Percentiles rank a stretch among this genome's conserved stretches.
Evolutionary conservation across 2,113 vertebrate species (phyloP).

Genomic region (Poecile atricapillus): DNA sequence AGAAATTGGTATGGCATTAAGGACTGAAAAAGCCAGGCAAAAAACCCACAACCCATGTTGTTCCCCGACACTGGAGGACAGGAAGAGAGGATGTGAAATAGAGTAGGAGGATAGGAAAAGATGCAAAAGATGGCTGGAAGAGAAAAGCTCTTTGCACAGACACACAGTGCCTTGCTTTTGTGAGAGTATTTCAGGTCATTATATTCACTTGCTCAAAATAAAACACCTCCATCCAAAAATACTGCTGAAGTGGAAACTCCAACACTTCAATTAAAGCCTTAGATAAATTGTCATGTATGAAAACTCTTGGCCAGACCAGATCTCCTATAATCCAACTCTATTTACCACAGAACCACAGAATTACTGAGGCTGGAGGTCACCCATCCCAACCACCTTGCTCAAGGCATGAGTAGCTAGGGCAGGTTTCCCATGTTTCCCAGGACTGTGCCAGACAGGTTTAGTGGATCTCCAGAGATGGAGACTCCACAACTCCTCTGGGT

Average conservation of each 20-base stretch:
- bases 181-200: background rate
- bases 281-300: background rate
- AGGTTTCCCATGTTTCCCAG: background rate
- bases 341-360: background rate
- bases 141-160: background rate
- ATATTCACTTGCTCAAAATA: background rate
- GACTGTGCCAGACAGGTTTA: background rate
- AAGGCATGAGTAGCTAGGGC: background rate
- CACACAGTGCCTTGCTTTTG: background rate
- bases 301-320: background rate
- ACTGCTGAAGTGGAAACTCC: background rate
- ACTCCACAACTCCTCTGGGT: background rate
- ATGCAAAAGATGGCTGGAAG: background rate
- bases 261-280: background rate
- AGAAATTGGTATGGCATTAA: background rate
- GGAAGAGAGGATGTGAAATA: background rate
- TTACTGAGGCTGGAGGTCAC: background rate
- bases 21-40: background rate
- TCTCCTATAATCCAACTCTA: background rate
- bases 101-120: background rate
- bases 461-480: background rate
- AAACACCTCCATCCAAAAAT: background rate
- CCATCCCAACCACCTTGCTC: background rate
- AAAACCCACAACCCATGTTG: background rate
- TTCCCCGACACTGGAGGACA: background rate